These are phyloP conservation scores for Zaprionus davidi DNA, from an alignment of 1,140 invertebrate genomes.

Conservation along the genomic window DNA sequence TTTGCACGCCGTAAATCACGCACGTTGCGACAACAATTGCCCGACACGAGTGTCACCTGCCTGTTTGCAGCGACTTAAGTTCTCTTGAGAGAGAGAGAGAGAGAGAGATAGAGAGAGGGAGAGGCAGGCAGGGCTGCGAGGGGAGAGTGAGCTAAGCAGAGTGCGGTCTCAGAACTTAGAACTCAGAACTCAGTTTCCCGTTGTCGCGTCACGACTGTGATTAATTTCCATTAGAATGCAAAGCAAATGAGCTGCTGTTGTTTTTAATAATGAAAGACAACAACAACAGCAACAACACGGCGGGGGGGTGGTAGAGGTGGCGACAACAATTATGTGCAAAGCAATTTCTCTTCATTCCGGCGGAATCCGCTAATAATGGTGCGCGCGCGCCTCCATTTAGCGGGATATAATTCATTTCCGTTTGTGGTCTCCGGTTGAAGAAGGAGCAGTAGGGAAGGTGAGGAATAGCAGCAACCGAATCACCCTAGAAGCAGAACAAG, in stretches of 20 bases:
- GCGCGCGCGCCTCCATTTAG: slow-evolving; percentile 62
- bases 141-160: background rate
- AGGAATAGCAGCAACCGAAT: too few species aligned
- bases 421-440: slow-evolving; percentile 27
- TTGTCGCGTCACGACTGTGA: slow-evolving; percentile 8
- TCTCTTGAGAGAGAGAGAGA: background rate
- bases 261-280: slow-evolving; percentile 36
- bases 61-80: slow-evolving; percentile 25
- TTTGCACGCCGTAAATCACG: slow-evolving; percentile 70
- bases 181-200: background rate
- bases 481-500: slow-evolving; percentile 31
- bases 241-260: slow-evolving; percentile 8
- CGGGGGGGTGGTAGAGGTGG: background rate
- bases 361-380: slow-evolving; percentile 54
- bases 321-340: slow-evolving; percentile 24
- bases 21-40: slow-evolving; percentile 48
- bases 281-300: slow-evolving; percentile 12
- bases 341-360: slow-evolving; percentile 67
- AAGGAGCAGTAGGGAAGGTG: background rate
- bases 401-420: slow-evolving; percentile 74
- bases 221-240: slow-evolving; percentile 36
- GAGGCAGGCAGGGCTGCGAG: background rate
- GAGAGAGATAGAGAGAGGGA: background rate
- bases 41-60: slow-evolving; percentile 19
- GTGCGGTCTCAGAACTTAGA: background rate